Base-by-base conservation (phyloP, 2,113 vertebrate species). In the Xiphophorus maculatus region DNA sequence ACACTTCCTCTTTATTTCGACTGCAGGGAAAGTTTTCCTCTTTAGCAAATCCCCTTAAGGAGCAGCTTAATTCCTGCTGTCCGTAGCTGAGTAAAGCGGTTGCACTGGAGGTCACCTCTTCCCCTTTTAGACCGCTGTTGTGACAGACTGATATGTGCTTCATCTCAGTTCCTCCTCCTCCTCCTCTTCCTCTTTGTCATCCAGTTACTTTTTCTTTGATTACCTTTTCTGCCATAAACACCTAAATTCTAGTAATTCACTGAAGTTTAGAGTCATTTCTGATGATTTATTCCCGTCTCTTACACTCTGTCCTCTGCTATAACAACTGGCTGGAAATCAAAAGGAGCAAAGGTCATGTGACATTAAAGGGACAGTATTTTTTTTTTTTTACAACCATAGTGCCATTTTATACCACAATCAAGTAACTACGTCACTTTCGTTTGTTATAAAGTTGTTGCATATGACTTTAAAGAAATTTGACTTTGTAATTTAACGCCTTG, bases 91-190 rank as follows among this genome's bases (percentile, higher is more conserved):
- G 71, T 15, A 37, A 60, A 79, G 71, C 73, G 37, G 58, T 76
- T 79, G 58, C 75, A 66, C 65, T 69, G 40, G 58, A 81, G 77
- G 74, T 79, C 87, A 67, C 2, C 35, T 86, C 66, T 83, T 83
- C 82, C 73, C 1, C 9, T 79, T 84, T 79, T 71, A 82, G 79
- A 64, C 33, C 1, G 0, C n/a, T 79, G 63, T 62, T 79, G 76
- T 87, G 86, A 88, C 73, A 76, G 68, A 58, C 51, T 3, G 51
- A n/a, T n/a, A 58, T 58, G 25, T 58, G 51, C 22, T 58, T 77
- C 27, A 62, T 62, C 80, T 61, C 33, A 68, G 69, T 72, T 70
- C 73, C 28, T 71, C 68, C 70, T 33, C 63, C 44, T 71, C 68
- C 70, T 33, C 63, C 44, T 71, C 70, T 67, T n/a, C n/a, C n/a